Base-by-base conservation (phyloP, 2,797 vertebrate species). In the Poecilia gillii region DNA sequence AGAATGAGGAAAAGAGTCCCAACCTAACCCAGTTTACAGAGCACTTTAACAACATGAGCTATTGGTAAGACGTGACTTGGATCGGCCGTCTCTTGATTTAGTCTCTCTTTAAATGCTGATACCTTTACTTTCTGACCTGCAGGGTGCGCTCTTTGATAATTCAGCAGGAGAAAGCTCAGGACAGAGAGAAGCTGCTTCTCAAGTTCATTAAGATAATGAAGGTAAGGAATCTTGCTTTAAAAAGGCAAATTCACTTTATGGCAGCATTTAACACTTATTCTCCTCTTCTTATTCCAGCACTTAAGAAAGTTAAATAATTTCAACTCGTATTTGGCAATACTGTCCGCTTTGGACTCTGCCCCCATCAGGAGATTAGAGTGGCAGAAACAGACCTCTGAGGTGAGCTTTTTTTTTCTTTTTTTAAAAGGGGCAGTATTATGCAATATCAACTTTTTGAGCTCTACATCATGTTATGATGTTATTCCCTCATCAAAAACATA, bases 1-100 rank as follows among this genome's bases (percentile, higher is more conserved):
- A 99, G 95, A 99, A 99, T 18, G 99, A 99, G 89, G 99, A 99
- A 93, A 99, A 99, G 92, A 99, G 99, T 92, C 99, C 98, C 2
- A 99, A 99, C 90, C 91, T 99, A 93, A 99, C 99, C 2, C 98
- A 99, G 95, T 99, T 99, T 94, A 99, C 99, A 25, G 99, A 99
- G 96, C 98, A 99, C 96, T 99, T 99, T 97, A 99, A 99, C 96
- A 99, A 99, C 95, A 99, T 99, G 99, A 99, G 98, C 91, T 99
- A 99, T 92, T 99, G 99, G 99, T 99, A 90, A 95, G 95, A 80
- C 2, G 14, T 0, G 16, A 75, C 33, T 81, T 36, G 75, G 31
- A 46, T 53, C 8, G 41, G 49, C 46, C 20, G 13, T 43, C 57
- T 62, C 3, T 20, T n/a, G 5, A 3, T n/a, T 68, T 3, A 70